Base-by-base conservation (phyloP, 1,140 invertebrate genomes). In the Ganaspis sp. region DNA sequence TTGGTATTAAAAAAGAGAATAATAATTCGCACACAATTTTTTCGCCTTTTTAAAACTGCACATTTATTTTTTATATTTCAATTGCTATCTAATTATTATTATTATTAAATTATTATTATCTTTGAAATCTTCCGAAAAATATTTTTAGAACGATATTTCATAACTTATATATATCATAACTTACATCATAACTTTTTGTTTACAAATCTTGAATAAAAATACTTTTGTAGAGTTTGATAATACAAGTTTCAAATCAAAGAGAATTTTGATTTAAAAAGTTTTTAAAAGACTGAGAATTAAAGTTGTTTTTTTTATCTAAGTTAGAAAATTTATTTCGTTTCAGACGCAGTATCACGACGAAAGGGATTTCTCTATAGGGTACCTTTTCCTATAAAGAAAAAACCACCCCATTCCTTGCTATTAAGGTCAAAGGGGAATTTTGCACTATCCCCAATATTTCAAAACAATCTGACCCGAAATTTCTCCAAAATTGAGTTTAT, bases 401-500 rank as follows among this genome's bases (percentile, higher is more conserved):
- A 49, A 17, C 45, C 42, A 45, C n/a, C 45, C 45, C 15, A 34
- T 34, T 34, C 17, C 45, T 17, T 49, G 17, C n/a, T 49, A 49
- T 49, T 49, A 49, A 49, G 45, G 45, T 49, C 45, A 49, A 6
- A 49, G 45, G 45, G 45, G 45, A 49, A 49, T n/a, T 17, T 49
- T n/a, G 45, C 12, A 17, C 45, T 17, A 49, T 49, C 45, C 17
- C 17, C 45, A 49, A 49, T 49, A 34, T 49, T 49, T 49, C 45
- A 49, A 49, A 49, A 49, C 45, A 49, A n/a, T 49, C 45, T 49
- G 45, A 45, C 40, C 40, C n/a, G 11, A 17, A 49, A 49, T 49
- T 49, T 49, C 15, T 4, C n/a, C 45, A 49, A 49, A 49, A 49
- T 49, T 45, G 40, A 45, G n/a, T 45, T 45, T 49, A 17, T 17